Percentiles rank a stretch among this genome's conserved stretches.
Evolutionary conservation across 2,888 invertebrate genomes (phyloP).

Genomic region (Noctuana brunneofusca): DNA sequence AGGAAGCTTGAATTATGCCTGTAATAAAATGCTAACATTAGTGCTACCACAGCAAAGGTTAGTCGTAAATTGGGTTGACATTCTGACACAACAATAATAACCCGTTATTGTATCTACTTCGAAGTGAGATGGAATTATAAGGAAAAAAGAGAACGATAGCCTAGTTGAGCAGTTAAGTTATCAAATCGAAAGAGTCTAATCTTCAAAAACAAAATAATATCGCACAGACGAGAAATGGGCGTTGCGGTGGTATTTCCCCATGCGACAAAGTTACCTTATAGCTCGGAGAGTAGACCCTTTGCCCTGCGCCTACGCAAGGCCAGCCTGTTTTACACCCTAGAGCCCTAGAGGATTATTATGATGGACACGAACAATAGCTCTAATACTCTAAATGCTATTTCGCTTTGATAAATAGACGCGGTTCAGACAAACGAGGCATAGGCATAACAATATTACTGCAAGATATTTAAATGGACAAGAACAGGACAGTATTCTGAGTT

Average conservation of each 20-base stretch:
- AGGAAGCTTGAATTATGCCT: not conserved
- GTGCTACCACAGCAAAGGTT: not conserved
- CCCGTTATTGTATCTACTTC: not conserved
- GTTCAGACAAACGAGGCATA: conserved; percentile 8
- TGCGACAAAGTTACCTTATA: too few relatives aligned
- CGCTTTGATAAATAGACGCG: conserved; percentile 15
- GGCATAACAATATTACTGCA: not conserved
- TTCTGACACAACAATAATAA: not conserved
- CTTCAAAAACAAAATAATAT: too few relatives aligned
- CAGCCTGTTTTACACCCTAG: conserved; percentile 16
- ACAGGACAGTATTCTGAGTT: not conserved
- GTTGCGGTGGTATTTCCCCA: too few relatives aligned
- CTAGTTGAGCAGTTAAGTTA: too few relatives aligned
- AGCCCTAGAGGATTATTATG: conserved; percentile 29
- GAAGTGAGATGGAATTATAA: too few relatives aligned
- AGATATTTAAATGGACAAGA: not conserved
- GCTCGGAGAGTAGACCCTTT: conserved; percentile 31
- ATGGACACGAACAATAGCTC: conserved; percentile 24
- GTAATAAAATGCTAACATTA: conserved; percentile 15
- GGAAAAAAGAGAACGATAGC: too few relatives aligned
- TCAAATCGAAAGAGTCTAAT: too few relatives aligned
- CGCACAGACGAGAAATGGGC: too few relatives aligned
- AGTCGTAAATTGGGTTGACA: not conserved
- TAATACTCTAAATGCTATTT: conserved; percentile 20
- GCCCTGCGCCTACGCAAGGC: conserved; percentile 62